Evolutionary conservation across 92 coral and sea anemone genomes (phyloP), one percentile per base, ranked within the genome.

Genomic region (Umimayanthus chanpuru): DNA sequence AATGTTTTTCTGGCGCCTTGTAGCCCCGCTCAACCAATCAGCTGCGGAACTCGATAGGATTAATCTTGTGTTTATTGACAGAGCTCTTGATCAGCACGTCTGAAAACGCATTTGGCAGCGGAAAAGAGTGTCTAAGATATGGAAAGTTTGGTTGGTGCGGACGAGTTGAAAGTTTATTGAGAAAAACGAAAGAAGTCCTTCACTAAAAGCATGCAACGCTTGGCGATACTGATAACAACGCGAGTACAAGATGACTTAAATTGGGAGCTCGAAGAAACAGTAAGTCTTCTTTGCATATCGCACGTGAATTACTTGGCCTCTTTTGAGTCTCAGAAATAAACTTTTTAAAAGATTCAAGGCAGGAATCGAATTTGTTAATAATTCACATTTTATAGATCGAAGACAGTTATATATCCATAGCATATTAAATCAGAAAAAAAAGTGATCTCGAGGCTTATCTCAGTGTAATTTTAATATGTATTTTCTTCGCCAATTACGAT

Each of bases 1-100:
- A 30, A 80, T 16, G 20, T 11, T 53, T 4, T 80, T 4, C 16
- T 81, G 53, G 18, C 85, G 61, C 58, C 50, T 18, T 32, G 3
- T 44, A 6, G 12, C 4, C 26, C 25, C 18, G 44, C 14, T 4
- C 56, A 41, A 15, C 85, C 85, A 81, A 81, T 65, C 55, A 61
- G 73, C 36, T 9, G 25, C 49, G 20, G 28, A 20, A 53, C 32
- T 38, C 18, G n/a, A 32, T 16, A 47, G 36, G 66, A 11, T 16
- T 28, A 44, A 78, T 44, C 66, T 9, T 64, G 36, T 81, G 53
- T 81, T 64, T 81, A 38, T 14, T 81, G 85, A 81, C 65, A 23
- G 5, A n/a, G 76, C 8, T 25, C 68, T 20, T 38, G 85, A 61
- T 81, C 55, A 23, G 43, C 29, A 30, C 16, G 21, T 32, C 38